Evolutionary conservation across 1,140 invertebrate species (phyloP).

Genomic region (Aphis gossypii): DNA sequence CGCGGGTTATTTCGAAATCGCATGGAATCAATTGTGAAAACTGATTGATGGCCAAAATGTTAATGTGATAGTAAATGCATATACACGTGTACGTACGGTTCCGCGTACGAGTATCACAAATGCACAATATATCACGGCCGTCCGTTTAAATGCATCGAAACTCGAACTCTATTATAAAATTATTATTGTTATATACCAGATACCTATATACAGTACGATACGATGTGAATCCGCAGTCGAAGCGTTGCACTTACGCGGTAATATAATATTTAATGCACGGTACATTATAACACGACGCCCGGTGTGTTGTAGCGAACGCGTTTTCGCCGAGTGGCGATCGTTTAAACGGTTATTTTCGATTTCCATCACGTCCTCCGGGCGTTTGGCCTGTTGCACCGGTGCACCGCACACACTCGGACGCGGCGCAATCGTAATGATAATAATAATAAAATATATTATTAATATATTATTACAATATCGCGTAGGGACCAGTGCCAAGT

Average conservation of each 20-base stretch:
- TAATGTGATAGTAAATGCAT: background rate
- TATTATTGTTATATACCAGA: background rate
- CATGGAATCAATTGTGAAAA: background rate
- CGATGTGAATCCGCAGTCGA: background rate
- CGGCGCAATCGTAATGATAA: background rate
- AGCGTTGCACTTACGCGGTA: background rate
- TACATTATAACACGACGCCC: background rate
- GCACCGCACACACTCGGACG: background rate
- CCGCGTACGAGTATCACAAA: background rate
- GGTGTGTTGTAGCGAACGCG: background rate
- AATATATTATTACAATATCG: too few species aligned
- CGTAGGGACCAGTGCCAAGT: background rate
- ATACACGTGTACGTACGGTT: background rate
- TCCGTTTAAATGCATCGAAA: background rate
- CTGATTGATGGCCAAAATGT: background rate
- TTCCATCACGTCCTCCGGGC: background rate
- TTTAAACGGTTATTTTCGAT: constrained; percentile 35
- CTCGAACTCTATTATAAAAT: background rate
- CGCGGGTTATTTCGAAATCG: background rate
- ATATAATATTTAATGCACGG: background rate
- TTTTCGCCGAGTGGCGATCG: constrained; percentile 11
- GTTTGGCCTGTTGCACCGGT: background rate
- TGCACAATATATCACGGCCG: background rate
- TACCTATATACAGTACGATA: background rate
- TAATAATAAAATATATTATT: background rate